phyloP scores from a whole-genome alignment of 2,113 vertebrate genomes.

The Mormoops blainvillei region DNA sequence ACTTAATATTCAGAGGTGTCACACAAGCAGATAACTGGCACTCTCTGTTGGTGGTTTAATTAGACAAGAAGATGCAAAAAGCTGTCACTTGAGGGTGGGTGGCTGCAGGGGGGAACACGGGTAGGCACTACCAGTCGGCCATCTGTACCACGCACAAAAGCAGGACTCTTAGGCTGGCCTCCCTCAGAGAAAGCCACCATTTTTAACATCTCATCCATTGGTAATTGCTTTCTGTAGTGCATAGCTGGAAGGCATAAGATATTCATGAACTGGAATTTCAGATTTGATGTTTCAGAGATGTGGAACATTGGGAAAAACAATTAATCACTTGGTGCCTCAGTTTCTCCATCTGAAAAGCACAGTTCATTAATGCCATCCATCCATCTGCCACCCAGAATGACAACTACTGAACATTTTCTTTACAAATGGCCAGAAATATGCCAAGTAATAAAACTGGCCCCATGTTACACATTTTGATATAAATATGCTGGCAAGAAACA shows the following conservation, averaged over 20 bases:
- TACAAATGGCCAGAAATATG: conserved; percentile 43
- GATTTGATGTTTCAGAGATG: background rate
- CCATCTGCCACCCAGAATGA: conserved; percentile 55
- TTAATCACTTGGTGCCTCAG: conserved; percentile 58
- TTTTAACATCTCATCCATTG: background rate
- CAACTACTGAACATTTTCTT: conserved; percentile 57
- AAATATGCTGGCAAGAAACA: conserved; percentile 43
- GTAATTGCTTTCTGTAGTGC: background rate
- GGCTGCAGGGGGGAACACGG: conserved; percentile 17
- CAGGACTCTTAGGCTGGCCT: background rate
- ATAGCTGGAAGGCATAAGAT: background rate
- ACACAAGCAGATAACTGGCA: conserved; percentile 61
- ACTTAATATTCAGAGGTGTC: conserved; percentile 71
- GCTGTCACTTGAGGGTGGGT: conserved; percentile 66
- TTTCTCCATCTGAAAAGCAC: conserved; percentile 54
- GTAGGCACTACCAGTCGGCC: conserved; percentile 46
- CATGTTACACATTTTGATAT: conserved; percentile 2
- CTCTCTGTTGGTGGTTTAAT: conserved; percentile 69
- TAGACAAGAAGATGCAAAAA: conserved; percentile 69
- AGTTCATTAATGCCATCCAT: conserved; percentile 42
- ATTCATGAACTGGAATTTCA: background rate
- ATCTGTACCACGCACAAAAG: conserved; percentile 60
- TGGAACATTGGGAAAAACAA: background rate
- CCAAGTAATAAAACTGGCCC: conserved; percentile 47
- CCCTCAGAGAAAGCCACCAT: background rate